Evolutionary conservation across 2,113 vertebrate species (phyloP).

Genomic region (Oenanthe oenanthe): DNA sequence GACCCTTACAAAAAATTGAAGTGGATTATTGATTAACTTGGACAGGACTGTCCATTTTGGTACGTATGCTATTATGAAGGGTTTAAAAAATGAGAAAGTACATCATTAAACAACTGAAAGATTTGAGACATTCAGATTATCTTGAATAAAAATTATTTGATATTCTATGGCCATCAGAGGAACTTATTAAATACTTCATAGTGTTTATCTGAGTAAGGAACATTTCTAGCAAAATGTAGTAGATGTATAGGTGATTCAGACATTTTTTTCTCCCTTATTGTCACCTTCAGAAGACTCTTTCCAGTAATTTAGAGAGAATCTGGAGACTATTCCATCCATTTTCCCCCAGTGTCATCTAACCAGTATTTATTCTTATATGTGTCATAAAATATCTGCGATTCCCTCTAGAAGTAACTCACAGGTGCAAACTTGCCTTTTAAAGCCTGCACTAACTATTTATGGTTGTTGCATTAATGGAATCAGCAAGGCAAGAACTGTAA

Average conservation of each 20-base stretch:
- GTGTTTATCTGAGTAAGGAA: not conserved
- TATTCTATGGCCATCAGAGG: not conserved
- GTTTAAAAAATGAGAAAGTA: not conserved
- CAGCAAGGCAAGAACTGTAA: not conserved
- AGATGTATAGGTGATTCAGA: not conserved
- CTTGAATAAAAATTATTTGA: not conserved
- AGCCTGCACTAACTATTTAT: not conserved
- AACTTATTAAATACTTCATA: not conserved
- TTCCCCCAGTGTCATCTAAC: not conserved
- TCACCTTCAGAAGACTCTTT: not conserved
- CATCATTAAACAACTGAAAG: not conserved
- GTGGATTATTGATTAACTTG: not conserved
- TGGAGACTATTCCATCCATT: not conserved
- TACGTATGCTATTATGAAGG: fast-evolving
- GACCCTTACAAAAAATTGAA: not conserved
- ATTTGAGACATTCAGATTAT: not conserved
- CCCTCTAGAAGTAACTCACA: not conserved
- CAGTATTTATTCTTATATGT: fast-evolving
- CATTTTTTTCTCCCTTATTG: not conserved
- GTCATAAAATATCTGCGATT: not conserved
- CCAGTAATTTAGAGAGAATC: not conserved
- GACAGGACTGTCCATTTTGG: not conserved
- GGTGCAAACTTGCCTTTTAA: not conserved
- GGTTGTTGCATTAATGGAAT: not conserved
- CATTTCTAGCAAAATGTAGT: not conserved